Evolutionary conservation across 2,113 vertebrate genomes (phyloP).

Genomic region (Amphiprion ocellaris): DNA sequence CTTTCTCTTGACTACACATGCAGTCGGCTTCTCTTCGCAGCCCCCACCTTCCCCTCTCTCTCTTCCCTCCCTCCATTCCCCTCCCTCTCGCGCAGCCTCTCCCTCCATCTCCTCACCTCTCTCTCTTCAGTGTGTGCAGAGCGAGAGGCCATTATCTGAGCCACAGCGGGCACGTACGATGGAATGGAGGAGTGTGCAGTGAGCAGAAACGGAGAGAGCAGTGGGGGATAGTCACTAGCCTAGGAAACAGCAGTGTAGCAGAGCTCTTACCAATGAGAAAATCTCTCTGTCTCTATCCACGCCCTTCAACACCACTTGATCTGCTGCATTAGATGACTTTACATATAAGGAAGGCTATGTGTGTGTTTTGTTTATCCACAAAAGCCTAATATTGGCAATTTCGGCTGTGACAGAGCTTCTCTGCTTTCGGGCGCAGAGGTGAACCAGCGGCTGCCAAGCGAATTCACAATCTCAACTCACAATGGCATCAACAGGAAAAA

Average conservation of each 20-base stretch:
- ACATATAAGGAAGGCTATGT: slow-evolving; percentile 31
- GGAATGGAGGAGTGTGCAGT: slow-evolving; percentile 86
- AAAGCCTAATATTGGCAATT: slow-evolving; percentile 42
- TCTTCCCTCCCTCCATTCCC: slow-evolving; percentile 55
- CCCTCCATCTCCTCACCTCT: slow-evolving; percentile 78
- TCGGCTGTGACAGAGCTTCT: slow-evolving; percentile 23
- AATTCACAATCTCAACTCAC: slow-evolving; percentile 42
- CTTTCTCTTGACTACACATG: slow-evolving; percentile 81
- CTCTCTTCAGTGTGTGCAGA: slow-evolving; percentile 83
- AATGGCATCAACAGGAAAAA: slow-evolving; percentile 43
- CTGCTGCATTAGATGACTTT: slow-evolving; percentile 43
- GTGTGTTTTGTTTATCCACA: slow-evolving; percentile 44
- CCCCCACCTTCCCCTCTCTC: slow-evolving; percentile 75
- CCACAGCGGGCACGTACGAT: slow-evolving; percentile 87
- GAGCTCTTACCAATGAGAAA: slow-evolving; percentile 65
- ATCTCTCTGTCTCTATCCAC: slow-evolving; percentile 51
- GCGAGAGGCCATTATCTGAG: slow-evolving; percentile 90
- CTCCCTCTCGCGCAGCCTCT: slow-evolving; percentile 70
- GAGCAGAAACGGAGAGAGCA: slow-evolving; percentile 77
- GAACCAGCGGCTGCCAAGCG: slow-evolving; percentile 42
- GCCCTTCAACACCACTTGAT: slow-evolving; percentile 37
- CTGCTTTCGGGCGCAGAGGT: slow-evolving; percentile 34
- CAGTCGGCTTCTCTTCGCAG: slow-evolving; percentile 80
- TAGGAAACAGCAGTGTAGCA: slow-evolving; percentile 77
- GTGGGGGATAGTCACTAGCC: slow-evolving; percentile 73